Evolutionary conservation across 2,797 vertebrate species (phyloP).

Genomic region (Tapirus indicus): DNA sequence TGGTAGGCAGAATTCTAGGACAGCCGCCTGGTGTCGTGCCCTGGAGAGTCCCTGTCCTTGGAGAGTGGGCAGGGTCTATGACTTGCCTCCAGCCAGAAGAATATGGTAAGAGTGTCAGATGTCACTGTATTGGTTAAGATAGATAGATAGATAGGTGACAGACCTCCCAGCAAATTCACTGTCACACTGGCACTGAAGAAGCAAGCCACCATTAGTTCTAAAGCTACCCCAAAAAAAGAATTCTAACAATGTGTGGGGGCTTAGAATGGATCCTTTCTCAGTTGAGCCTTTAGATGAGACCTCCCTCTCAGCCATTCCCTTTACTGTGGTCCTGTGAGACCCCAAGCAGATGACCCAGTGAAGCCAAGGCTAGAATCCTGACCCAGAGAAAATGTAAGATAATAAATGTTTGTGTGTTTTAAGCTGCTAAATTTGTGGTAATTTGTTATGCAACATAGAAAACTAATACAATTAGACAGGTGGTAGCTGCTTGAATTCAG

Average conservation of each 20-base stretch:
- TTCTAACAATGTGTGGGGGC: neutral
- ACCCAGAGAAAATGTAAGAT: neutral
- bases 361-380: neutral
- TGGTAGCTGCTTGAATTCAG: neutral
- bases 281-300: neutral
- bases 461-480: neutral
- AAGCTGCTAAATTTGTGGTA: neutral
- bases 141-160: neutral
- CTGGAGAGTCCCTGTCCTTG: too few species aligned
- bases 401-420: neutral
- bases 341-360: neutral
- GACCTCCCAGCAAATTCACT: neutral
- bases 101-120: neutral
- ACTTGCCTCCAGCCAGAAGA: neutral
- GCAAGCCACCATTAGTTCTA: neutral
- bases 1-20: neutral
- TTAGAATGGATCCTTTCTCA: neutral
- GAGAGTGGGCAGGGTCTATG: neutral
- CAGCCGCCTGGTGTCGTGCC: neutral
- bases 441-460: conserved; percentile 23
- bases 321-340: neutral
- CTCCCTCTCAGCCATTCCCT: neutral
- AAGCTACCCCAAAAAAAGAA: neutral
- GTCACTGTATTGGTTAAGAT: neutral
- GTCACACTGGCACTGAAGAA: neutral